Base-by-base conservation (phyloP, 2,888 invertebrate genomes). In the Atrina japonica region DNA sequence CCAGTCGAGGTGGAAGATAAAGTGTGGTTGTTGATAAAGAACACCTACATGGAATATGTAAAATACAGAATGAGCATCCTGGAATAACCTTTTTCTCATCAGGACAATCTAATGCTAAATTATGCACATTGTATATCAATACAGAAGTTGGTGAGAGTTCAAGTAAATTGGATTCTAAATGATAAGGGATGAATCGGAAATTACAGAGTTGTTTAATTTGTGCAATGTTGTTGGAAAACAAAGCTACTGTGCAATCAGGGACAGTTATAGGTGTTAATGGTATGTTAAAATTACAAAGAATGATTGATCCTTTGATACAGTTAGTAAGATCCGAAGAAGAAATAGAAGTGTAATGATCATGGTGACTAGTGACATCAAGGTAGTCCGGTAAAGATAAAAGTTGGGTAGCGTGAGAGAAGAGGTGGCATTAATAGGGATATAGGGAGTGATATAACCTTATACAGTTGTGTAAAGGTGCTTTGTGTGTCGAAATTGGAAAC, bases 321-420 rank as follows among this genome's bases (percentile, higher is more conserved):
- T n/a, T n/a, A n/a, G n/a, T 23, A 73, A 16, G 7, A 66, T 53
- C 35, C 49, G 23, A 35, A 60, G 73, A 43, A 64, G 56, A 23
- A n/a, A n/a, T n/a, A n/a, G n/a, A n/a, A n/a, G n/a, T n/a, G n/a
- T n/a, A n/a, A n/a, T n/a, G n/a, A n/a, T 75, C 65, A 52, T 72
- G 61, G 29, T 72, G 41, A 47, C n/a, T 18, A 29, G 60, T 72
- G 14, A 70, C n/a, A n/a, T n/a, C n/a, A n/a, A n/a, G n/a, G n/a
- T n/a, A n/a, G n/a, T n/a, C n/a, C n/a, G n/a, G n/a, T n/a, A n/a
- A n/a, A n/a, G n/a, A n/a, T n/a, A n/a, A n/a, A n/a, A n/a, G 30
- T 23, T 78, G 73, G 14, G 76, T 70, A 14, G 74, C 78, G 66
- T 74, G 73, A 16, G 23, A 23, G 23, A n/a, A n/a, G 77, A 75